Conservation (phyloP, 2,797 vertebrate species). For the Channallabes apus region DNA sequence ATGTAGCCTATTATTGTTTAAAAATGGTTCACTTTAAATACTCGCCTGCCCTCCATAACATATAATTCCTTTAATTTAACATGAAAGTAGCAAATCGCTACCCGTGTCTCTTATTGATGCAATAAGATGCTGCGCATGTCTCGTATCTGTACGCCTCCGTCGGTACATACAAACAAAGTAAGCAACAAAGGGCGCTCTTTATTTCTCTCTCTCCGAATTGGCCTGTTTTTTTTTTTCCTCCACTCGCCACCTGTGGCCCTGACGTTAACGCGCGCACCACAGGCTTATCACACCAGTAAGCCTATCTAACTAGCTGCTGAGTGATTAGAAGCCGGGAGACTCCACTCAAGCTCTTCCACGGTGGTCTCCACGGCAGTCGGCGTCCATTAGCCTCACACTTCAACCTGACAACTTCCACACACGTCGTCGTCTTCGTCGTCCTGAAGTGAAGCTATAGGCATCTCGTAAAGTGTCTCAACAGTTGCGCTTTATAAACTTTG, state of each 20-base stretch:
- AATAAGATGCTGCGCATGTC: too few species aligned
- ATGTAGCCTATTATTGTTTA: neutral
- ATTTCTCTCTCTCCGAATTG: neutral
- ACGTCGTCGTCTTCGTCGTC: neutral
- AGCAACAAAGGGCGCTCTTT: neutral
- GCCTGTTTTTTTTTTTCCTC: neutral
- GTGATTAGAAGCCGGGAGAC: constrained; percentile 41
- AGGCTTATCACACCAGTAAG: constrained; percentile 32
- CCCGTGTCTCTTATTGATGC: constrained; percentile 36
- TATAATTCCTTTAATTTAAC: constrained; percentile 40
- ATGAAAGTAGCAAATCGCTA: constrained; percentile 38
- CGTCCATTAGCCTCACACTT: constrained; percentile 25
- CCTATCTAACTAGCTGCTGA: constrained; percentile 44
- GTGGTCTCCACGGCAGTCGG: constrained; percentile 47
- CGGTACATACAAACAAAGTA: neutral
- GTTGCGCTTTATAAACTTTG: constrained; percentile 29
- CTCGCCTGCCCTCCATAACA: constrained; percentile 7
- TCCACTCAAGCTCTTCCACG: constrained; percentile 36
- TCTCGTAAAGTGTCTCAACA: constrained; percentile 40
- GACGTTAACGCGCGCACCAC: constrained; percentile 11
- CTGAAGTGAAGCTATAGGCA: constrained; percentile 40
- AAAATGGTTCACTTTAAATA: too few species aligned
- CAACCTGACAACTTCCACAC: neutral
- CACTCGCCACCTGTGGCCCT: constrained; percentile 25
- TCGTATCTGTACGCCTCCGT: neutral